Evolutionary conservation across 2,888 invertebrate species (phyloP).

Genomic region (Lathronympha strigana): DNA sequence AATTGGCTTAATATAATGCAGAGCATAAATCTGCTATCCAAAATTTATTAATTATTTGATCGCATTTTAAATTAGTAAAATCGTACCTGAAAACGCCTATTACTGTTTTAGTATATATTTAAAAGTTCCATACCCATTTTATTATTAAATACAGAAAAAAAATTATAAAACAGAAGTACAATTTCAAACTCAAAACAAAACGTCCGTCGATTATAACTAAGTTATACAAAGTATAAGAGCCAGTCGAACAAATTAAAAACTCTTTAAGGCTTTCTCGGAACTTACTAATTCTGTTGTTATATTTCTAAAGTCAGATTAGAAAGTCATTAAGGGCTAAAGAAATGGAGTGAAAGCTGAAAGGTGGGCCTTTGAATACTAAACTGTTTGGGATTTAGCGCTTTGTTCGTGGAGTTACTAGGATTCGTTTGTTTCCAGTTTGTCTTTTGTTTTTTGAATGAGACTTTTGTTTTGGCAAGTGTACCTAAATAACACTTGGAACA

Average conservation of each 20-base stretch:
- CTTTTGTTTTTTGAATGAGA: not conserved
- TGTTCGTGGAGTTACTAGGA: constrained; percentile 9
- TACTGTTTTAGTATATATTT: too few relatives aligned
- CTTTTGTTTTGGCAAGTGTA: not conserved
- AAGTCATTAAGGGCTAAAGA: constrained; percentile 13
- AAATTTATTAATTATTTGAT: too few relatives aligned
- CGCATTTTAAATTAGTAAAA: too few relatives aligned
- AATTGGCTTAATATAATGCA: too few relatives aligned
- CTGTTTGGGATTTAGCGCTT: not conserved
- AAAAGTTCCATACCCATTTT: too few relatives aligned
- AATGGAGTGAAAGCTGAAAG: constrained; percentile 19
- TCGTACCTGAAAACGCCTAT: too few relatives aligned
- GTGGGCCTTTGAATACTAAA: constrained; percentile 19
- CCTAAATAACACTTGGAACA: too few relatives aligned
- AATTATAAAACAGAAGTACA: not conserved
- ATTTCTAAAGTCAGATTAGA: constrained; percentile 18
- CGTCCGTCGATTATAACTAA: constrained; percentile 6
- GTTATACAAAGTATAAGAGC: constrained; percentile 1
- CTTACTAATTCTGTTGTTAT: constrained; percentile 16
- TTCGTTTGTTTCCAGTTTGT: not conserved
- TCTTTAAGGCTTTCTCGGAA: constrained; percentile 15
- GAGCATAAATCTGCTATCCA: too few relatives aligned
- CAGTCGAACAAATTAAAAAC: constrained; percentile 25
- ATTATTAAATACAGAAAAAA: too few relatives aligned
- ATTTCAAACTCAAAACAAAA: constrained; percentile 17